phyloP scores from a whole-genome alignment of 2,888 invertebrate species.

The Rapana venosa region DNA sequence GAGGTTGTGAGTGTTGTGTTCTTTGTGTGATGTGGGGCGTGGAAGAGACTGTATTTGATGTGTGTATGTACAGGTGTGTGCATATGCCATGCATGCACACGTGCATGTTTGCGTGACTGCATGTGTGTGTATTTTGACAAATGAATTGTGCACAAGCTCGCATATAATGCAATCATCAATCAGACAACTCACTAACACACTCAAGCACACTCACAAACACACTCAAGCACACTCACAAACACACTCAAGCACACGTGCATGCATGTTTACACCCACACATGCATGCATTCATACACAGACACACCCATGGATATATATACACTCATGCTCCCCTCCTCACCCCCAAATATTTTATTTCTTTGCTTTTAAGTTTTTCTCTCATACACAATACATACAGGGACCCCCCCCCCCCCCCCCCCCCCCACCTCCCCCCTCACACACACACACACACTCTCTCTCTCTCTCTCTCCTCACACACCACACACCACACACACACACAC shows the following conservation, averaged over 20 bases:
- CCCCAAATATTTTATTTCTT: not conserved
- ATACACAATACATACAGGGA: not conserved
- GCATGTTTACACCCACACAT: not conserved
- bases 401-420: not conserved
- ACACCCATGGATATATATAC: not conserved
- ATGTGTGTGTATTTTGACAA: not conserved
- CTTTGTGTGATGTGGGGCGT: too few relatives aligned
- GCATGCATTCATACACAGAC: not conserved
- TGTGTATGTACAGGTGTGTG: too few relatives aligned
- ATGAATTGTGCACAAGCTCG: not conserved
- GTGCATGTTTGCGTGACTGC: too few relatives aligned
- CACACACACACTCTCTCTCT: not conserved
- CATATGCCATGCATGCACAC: too few relatives aligned
- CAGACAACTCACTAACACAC: not conserved
- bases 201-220: constrained; percentile 5
- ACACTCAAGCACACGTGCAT: constrained; percentile 13
- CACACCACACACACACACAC: not conserved
- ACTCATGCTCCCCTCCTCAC: not conserved
- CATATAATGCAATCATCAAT: not conserved
- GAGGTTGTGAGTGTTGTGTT: too few relatives aligned
- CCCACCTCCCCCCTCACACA: not conserved
- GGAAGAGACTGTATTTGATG: too few relatives aligned
- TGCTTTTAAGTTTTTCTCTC: not conserved
- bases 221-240: constrained; percentile 4
- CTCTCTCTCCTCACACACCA: not conserved